Percentiles rank a stretch among this genome's conserved stretches.
Conservation (phyloP, 1,140 invertebrate genomes). For the Atta colombica region DNA sequence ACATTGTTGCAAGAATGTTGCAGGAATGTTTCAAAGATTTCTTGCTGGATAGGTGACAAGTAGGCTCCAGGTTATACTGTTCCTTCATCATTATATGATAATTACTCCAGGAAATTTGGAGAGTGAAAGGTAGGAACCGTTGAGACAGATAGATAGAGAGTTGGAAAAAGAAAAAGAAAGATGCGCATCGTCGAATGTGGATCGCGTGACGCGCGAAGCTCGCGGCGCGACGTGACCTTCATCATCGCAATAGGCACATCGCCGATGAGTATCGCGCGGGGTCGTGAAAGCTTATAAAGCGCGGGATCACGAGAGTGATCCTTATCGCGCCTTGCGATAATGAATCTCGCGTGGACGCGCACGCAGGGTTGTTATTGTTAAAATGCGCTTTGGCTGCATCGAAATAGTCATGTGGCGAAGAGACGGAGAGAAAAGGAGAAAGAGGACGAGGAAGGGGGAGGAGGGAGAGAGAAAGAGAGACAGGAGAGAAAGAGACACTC, state of each 20-base stretch:
- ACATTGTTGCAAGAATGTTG: too few relatives aligned
- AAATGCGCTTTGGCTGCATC: not conserved
- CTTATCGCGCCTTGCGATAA: not conserved
- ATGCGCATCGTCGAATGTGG: not conserved
- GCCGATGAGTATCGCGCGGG: not conserved
- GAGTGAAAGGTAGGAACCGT: too few relatives aligned
- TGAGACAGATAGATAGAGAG: not conserved
- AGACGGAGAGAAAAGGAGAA: slow-evolving; percentile 13
- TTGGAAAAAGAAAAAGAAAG: not conserved
- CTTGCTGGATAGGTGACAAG: not conserved
- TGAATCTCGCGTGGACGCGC: too few relatives aligned
- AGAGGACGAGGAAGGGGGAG: not conserved
- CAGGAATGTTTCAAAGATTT: too few relatives aligned
- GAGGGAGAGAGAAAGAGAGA: not conserved
- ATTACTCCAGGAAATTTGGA: not conserved
- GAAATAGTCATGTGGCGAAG: slow-evolving; percentile 28
- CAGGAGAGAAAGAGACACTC: slow-evolving; percentile 64
- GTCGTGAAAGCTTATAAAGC: not conserved
- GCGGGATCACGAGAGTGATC: not conserved
- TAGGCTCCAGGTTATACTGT: slow-evolving; percentile 18
- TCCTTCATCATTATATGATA: not conserved
- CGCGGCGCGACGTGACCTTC: slow-evolving; percentile 40
- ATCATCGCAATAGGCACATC: not conserved
- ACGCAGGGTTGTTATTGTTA: slow-evolving; percentile 19
- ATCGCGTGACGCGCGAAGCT: slow-evolving; percentile 52